Evolutionary conservation across 2,888 invertebrate genomes (phyloP), one percentile per base, ranked within the genome.

Genomic region (Hydropsyche betteni): DNA sequence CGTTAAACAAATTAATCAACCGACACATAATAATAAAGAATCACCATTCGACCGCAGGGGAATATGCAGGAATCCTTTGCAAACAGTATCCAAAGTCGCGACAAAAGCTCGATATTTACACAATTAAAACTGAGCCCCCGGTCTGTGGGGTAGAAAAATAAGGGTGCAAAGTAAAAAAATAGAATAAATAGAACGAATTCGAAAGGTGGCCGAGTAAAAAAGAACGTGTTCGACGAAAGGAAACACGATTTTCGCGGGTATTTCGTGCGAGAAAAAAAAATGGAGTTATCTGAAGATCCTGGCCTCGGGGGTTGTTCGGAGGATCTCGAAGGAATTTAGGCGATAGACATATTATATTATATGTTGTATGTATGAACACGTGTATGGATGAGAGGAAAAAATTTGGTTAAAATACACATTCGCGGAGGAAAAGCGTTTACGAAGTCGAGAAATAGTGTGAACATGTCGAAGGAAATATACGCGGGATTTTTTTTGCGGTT

Each of bases 101-200:
- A 64, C 51, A 51, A 51, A 55, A 64, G 61, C 51, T 73, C 64
- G 64, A 64, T 73, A 73, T 73, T 73, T 73, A 52, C 73, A 73
- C 73, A 64, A 73, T 73, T 73, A 73, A 73, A 64, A 73, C 61
- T 64, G 73, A 73, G 50, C 50, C 51, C 52, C 58, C 53, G 33
- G 38, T 69, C 50, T 33, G 50, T 14, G 73, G 64, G 64, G n/a
- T 10, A 10, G 44, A 44, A 44, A 44, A 44, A 44, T 44, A 44
- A 36, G 64, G 12, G 36, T 8, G 36, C 55, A n/a, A 55, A 55
- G 12, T 55, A 55, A 8, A n/a, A 55, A 14, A n/a, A 55, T 5
- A 14, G 16, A 55, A 55, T 51, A 55, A 55, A 55, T 55, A n/a
- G 5, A 16, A n/a, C 55, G 55, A 14, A 55, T 55, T 55, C 55